Base-by-base conservation (phyloP, 2,113 vertebrate species). In the Pongo pygmaeus region DNA sequence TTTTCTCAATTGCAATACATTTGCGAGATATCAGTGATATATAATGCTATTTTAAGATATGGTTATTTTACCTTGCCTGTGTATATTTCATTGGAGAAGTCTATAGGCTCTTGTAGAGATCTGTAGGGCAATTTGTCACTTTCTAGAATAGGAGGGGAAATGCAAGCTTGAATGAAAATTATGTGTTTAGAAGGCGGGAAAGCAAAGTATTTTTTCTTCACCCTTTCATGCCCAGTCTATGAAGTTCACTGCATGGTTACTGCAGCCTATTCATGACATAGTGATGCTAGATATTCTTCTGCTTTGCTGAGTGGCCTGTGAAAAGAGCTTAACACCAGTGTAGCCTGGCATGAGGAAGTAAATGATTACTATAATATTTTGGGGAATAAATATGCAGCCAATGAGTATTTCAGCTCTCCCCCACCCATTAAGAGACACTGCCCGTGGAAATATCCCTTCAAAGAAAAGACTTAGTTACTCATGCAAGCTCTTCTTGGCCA, bases 41-140 rank as follows among this genome's bases (percentile, higher is more conserved):
- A 81, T 64, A 81, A 70, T 84, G 23, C 25, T 96, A 5, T 96
- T 84, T 96, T 93, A 97, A 96, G 48, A 64, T 46, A 77, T 30
- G n/a, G 1, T 14, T 96, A 3, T 92, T 95, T 96, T 84, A 70
- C 23, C 2, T 67, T 61, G 4, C 20, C 32, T 72, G 16, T 43
- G n/a, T 84, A 77, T 46, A 30, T 96, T 96, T 94, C 46, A 74
- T 85, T 75, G 20, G 13, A 57, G 92, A 88, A 72, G 35, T 80
- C 81, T 23, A 2, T n/a, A 80, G 30, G 59, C 52, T 70, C 7
- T 55, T 90, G 32, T 10, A 48, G 30, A 92, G 3, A 92, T 85
- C 16, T 35, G 1, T 40, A 40, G 14, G 32, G 20, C 3, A 85
- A 74, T 59, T 59, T 2, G 7, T 72, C 81, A 55, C 30, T 94